Base-by-base conservation (phyloP, 30 jellyfish, hydroid and myxozoan genomes). In the Hydractinia symbiolongicarpus region DNA sequence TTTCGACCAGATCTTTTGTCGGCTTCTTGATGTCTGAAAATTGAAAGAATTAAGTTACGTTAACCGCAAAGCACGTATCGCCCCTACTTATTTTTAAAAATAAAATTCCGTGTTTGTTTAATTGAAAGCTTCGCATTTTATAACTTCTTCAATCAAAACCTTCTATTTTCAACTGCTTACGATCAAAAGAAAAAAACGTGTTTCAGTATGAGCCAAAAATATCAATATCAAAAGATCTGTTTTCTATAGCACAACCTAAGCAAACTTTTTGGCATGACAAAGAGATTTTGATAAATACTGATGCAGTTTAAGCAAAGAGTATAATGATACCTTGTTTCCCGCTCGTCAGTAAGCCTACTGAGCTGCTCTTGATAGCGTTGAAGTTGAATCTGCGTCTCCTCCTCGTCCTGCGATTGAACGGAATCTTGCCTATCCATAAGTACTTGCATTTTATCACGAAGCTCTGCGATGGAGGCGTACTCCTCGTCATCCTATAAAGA, bases 381-480 rank as follows among this genome's bases (percentile, higher is more conserved):
- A 11, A 90, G 73, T 72, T 90, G 97, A 30, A 69, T 79, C 58
- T 84, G 87, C 50, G 79, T 84, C 61, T 83, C 96, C 50, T 68
- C 83, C 60, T 71, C 91, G 8, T 76, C 94, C 9, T n/a, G 77
- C 8, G 77, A 9, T 50, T 72, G 61, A 67, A 88, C 53, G 73
- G 94, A 84, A 17, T 90, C 96, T 50, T 88, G 60, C 56, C 85
- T 60, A 54, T 86, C 98, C 95, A 91, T 91, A 55, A 91, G 66
- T 62, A 69, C 76, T 82, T 91, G 98, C 98, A 91, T 91, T 78
- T 85, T 88, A 64, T 91, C 95, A 21, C 98, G 96, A 5, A 91
- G 75, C 58, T 86, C 89, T 53, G 95, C 95, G 57, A 91, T 91
- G 16, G 98, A 91, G 9, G 98, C 95, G 75, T 91, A 91, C 76